phyloP scores from a whole-genome alignment of 2,888 invertebrate species.

The Heliconius charithonia region DNA sequence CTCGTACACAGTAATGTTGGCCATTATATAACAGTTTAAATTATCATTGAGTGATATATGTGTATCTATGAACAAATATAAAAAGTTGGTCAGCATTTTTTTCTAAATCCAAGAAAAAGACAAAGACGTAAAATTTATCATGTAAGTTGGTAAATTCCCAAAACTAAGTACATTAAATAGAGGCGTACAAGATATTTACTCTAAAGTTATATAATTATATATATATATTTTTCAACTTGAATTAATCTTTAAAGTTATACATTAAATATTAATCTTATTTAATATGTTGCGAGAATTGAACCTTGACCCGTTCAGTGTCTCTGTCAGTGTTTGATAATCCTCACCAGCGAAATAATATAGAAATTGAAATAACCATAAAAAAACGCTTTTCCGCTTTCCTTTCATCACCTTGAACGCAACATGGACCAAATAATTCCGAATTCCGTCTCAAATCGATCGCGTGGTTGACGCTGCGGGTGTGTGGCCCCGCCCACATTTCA shows the following conservation, averaged over 20 bases:
- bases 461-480: conserved; percentile 65
- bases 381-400: not conserved
- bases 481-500: conserved; percentile 77
- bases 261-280: no score
- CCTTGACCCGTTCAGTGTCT: not conserved
- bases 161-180: not conserved
- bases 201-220: no score
- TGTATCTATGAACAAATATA: not conserved
- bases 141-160: not conserved
- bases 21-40: not conserved
- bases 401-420: conserved; percentile 21
- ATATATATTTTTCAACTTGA: not conserved
- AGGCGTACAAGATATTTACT: not conserved
- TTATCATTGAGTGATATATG: not conserved
- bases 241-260: no score
- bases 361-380: not conserved
- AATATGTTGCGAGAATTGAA: not conserved
- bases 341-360: not conserved
- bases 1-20: not conserved
- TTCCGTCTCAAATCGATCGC: conserved; percentile 62
- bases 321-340: no score
- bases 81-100: not conserved
- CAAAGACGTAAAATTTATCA: not conserved
- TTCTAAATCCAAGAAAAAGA: not conserved
- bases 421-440: conserved; percentile 33